phyloP scores from a whole-genome alignment of 2,797 vertebrate species.

The Notolabrus celidotus region DNA sequence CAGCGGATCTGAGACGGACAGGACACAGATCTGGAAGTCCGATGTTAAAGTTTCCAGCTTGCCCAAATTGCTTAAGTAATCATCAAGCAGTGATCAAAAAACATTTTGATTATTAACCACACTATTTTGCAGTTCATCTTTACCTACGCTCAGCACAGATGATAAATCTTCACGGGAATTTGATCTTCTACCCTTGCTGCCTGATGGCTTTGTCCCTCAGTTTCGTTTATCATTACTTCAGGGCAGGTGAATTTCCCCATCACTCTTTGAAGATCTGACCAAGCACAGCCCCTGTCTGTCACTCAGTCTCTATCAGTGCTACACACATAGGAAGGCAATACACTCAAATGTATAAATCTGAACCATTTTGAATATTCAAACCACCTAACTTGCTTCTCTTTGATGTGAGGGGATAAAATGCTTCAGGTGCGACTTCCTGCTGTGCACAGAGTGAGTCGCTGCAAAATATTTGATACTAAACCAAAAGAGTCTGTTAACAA shows the following conservation, averaged over 20 bases:
- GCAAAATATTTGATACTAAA: not conserved
- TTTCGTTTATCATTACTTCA: not conserved
- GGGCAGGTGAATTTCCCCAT: not conserved
- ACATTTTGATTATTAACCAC: too few relatives aligned
- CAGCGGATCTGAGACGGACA: too few relatives aligned
- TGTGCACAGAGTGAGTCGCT: constrained; percentile 1
- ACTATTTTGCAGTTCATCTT: too few relatives aligned
- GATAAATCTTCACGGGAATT: too few relatives aligned
- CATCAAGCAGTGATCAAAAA: too few relatives aligned
- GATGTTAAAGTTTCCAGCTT: too few relatives aligned
- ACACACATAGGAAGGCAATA: not conserved
- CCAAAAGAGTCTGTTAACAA: not conserved
- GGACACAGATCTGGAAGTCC: too few relatives aligned
- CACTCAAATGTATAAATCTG: not conserved
- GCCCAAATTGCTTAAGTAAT: too few relatives aligned
- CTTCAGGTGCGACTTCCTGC: constrained; percentile 2
- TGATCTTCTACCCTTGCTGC: too few relatives aligned
- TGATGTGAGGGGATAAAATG: constrained; percentile 13
- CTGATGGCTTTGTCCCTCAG: not conserved
- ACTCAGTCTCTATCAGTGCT: not conserved
- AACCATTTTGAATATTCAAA: constrained; percentile 2
- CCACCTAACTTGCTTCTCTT: not conserved
- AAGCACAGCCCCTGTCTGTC: not conserved
- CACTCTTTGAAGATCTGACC: not conserved
- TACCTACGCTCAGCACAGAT: too few relatives aligned